Percentiles rank a stretch among this genome's conserved stretches.
Conservation (phyloP, 2,113 vertebrate species). For the Aegithalos caudatus region DNA sequence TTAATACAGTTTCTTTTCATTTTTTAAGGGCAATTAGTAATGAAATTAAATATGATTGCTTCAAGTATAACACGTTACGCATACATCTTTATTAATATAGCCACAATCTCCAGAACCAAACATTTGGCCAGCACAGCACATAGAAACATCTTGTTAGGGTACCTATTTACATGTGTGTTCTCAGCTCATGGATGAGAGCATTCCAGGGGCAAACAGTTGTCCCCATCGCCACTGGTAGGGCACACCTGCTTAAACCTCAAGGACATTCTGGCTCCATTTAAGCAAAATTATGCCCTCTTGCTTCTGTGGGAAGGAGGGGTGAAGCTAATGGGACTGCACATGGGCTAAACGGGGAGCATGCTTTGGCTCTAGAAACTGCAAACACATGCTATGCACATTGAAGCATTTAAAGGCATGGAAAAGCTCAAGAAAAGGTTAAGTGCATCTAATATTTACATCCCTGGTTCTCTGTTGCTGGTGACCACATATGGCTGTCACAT, state of each 20-base stretch:
- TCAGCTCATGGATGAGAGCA: background rate
- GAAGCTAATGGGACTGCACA: background rate
- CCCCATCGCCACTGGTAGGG: background rate
- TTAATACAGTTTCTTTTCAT: constrained; percentile 27
- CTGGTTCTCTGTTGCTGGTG: background rate
- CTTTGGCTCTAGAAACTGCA: background rate
- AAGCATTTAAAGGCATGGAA: background rate
- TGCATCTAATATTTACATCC: background rate
- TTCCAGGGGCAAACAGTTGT: constrained; percentile 6
- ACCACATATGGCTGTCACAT: background rate
- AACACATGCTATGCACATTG: background rate
- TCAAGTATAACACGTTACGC: background rate
- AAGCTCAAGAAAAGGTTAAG: background rate
- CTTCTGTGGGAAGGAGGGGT: background rate
- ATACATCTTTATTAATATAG: constrained; percentile 10
- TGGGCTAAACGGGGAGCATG: constrained; percentile 3
- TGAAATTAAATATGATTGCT: constrained; percentile 29
- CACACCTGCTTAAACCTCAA: constrained; percentile 50
- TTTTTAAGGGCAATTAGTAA: constrained; percentile 55
- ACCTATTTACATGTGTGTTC: constrained; percentile 48
- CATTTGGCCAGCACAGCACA: background rate
- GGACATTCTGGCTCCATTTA: background rate
- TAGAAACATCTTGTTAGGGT: constrained; percentile 1
- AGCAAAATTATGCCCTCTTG: background rate
- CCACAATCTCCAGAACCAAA: background rate